A percentile compares a stretch with the other conserved stretches of the same genome.
These are phyloP conservation scores for Anser cygnoides DNA, from an alignment of 2,113 vertebrate species.

Conservation along the genomic window DNA sequence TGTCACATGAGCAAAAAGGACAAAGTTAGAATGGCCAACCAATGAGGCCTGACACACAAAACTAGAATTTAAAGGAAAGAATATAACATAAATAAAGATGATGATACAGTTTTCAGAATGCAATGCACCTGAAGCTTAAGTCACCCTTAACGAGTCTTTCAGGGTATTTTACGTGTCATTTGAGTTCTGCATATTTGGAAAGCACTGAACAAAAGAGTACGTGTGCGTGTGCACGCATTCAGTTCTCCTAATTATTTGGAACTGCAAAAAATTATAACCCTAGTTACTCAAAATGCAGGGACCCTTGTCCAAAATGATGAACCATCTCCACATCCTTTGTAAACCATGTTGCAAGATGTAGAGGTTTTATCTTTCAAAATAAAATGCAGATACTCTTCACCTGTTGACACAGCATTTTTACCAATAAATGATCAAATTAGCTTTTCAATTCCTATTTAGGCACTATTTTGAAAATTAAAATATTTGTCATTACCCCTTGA, in stretches of 20 bases:
- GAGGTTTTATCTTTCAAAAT: background rate
- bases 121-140: background rate
- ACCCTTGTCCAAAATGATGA: background rate
- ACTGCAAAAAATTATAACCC: background rate
- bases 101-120: background rate
- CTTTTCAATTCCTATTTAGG: background rate
- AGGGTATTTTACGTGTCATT: background rate
- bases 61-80: background rate
- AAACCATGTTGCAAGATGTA: background rate
- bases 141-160: background rate
- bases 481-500: background rate
- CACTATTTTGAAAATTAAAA: background rate
- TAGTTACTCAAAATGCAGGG: background rate
- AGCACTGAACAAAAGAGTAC: background rate
- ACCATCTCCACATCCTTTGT: background rate
- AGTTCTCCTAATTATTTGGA: background rate
- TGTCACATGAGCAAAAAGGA: too few relatives aligned
- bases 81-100: background rate
- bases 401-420: background rate
- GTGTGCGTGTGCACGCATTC: fast-evolving
- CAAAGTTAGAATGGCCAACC: background rate
- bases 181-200: background rate
- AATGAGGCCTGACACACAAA: background rate
- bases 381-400: background rate
- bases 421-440: background rate